A percentile compares a stretch with the other conserved stretches of the same genome.
Conservation (phyloP, 2,888 invertebrate species). For the Macaria notata region DNA sequence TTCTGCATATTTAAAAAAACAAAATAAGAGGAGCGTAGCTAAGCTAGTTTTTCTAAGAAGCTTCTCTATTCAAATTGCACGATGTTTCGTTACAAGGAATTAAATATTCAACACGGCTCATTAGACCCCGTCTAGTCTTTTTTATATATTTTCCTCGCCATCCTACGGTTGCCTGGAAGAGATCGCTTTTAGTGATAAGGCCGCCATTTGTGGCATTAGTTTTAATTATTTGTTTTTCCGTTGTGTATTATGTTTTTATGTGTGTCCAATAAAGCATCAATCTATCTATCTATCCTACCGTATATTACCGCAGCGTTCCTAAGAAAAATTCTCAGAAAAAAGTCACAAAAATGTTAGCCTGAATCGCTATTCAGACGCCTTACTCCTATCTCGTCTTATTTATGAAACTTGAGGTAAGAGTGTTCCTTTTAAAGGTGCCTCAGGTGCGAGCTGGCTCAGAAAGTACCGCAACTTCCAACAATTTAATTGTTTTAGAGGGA, state of each 20-base stretch:
- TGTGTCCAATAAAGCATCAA: no score
- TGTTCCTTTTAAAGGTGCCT: constrained; percentile 46
- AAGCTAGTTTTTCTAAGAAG: not conserved
- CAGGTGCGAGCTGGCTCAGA: constrained; percentile 42
- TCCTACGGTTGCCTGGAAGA: no score
- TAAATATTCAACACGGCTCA: constrained; percentile 27
- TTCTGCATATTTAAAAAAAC: no score
- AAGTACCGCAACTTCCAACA: constrained; percentile 41
- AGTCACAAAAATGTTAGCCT: constrained; percentile 19
- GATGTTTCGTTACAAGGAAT: constrained; percentile 6
- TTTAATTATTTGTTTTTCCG: no score
- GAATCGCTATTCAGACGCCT: constrained; percentile 23
- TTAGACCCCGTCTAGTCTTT: no score
- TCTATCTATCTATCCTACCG: no score
- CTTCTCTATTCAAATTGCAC: not conserved
- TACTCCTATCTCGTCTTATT: constrained; percentile 40
- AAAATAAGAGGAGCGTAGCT: no score
- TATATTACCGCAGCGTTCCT: constrained; percentile 13
- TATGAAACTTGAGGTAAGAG: constrained; percentile 40
- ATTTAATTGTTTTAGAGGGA: constrained; percentile 43
- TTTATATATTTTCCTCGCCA: no score
- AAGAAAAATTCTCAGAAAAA: constrained; percentile 24
- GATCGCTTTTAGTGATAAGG: no score
- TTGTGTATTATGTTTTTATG: no score
- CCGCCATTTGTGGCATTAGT: no score